Percentiles rank a stretch among this genome's conserved stretches.
These are phyloP conservation scores for Agriopis marginaria DNA, from an alignment of 2,888 invertebrate species.

Conservation along the genomic window DNA sequence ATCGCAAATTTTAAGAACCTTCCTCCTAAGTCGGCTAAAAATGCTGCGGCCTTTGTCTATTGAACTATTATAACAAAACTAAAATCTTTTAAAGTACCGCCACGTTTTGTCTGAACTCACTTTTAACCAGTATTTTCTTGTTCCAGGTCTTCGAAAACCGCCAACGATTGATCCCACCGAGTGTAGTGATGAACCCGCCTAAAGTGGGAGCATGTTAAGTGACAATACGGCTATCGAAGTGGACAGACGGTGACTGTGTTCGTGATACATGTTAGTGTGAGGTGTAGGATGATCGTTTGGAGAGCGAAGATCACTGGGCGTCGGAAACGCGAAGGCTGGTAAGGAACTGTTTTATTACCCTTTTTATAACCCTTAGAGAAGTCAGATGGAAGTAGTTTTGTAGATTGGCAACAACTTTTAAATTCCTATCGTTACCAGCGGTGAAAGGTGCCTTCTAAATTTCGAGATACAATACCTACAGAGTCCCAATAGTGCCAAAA, in stretches of 20 bases:
- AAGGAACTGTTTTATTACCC: constrained; percentile 44
- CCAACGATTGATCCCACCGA: constrained; percentile 45
- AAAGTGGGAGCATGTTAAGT: constrained; percentile 72
- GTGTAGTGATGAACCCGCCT: constrained; percentile 57
- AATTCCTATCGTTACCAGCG: too few species aligned
- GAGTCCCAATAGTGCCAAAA: too few species aligned
- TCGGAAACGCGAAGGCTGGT: constrained; percentile 79
- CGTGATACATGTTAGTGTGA: constrained; percentile 65
- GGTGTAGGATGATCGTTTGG: constrained; percentile 74
- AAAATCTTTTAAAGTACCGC: too few species aligned
- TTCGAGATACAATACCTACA: too few species aligned
- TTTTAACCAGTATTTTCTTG: constrained; percentile 37
- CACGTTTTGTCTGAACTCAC: too few species aligned
- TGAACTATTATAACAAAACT: too few species aligned
- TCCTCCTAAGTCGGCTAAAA: too few species aligned
- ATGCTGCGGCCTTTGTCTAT: too few species aligned
- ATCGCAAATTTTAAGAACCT: too few species aligned
- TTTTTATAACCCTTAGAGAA: not conserved
- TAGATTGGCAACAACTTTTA: too few species aligned
- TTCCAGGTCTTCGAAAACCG: constrained; percentile 54
- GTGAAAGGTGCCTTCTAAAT: too few species aligned
- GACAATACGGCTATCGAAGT: constrained; percentile 52
- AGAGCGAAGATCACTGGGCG: constrained; percentile 77
- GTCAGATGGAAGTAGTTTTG: too few species aligned
- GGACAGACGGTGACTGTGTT: constrained; percentile 62